Conservation (phyloP, 2,888 invertebrate genomes). For the Elegia similella region DNA sequence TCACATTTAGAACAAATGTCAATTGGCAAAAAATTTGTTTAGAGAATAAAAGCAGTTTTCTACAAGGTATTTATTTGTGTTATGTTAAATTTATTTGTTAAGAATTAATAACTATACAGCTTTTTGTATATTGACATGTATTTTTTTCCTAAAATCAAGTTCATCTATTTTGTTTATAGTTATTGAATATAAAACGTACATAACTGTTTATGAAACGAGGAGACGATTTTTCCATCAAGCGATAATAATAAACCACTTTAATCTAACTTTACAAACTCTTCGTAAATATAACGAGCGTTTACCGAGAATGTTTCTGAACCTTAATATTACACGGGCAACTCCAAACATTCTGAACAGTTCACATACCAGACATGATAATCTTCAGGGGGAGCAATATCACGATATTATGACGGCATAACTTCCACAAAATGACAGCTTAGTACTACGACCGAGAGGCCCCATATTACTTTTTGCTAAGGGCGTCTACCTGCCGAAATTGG, state of each 20-base stretch:
- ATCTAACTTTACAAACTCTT: neutral
- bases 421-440: slow-evolving; percentile 49
- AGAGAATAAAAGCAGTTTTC: too few relatives aligned
- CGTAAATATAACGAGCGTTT: neutral
- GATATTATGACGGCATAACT: slow-evolving; percentile 50
- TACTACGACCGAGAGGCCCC: slow-evolving; percentile 38
- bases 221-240: too few relatives aligned
- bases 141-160: too few relatives aligned
- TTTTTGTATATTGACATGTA: too few relatives aligned
- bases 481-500: slow-evolving; percentile 28
- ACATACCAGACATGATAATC: slow-evolving; percentile 54
- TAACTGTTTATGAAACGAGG: too few relatives aligned
- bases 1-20: too few relatives aligned
- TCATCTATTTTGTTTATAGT: too few relatives aligned
- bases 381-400: slow-evolving; percentile 51
- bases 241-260: neutral
- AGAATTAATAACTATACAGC: too few relatives aligned
- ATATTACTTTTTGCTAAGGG: slow-evolving; percentile 49
- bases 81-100: too few relatives aligned
- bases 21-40: too few relatives aligned
- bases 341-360: slow-evolving; percentile 30
- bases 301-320: neutral
- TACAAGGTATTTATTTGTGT: too few relatives aligned
- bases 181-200: too few relatives aligned
- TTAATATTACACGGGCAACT: slow-evolving; percentile 19